Evolutionary conservation across 2,888 invertebrate species (phyloP).

Genomic region (Leptopilina myrica): DNA sequence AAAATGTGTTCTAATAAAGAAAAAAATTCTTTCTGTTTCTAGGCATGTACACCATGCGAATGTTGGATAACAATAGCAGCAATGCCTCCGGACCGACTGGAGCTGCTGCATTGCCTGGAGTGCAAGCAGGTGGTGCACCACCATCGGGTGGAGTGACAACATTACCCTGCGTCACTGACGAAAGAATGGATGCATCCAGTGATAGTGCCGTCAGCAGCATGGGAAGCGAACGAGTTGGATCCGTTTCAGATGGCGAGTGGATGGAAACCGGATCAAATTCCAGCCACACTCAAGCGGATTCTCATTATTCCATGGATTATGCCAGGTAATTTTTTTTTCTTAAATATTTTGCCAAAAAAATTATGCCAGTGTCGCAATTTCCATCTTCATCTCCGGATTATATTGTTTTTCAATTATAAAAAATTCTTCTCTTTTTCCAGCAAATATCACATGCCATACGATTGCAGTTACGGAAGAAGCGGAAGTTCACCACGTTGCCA

Average conservation of each 20-base stretch:
- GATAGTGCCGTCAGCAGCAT: slow-evolving; percentile 96
- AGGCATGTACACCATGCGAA: slow-evolving; percentile 94
- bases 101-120: slow-evolving; percentile 67
- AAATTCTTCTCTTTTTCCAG: slow-evolving; percentile 67
- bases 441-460: slow-evolving; percentile 85
- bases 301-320: slow-evolving; percentile 86
- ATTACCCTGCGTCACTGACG: slow-evolving; percentile 74
- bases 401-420: no score
- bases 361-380: no score
- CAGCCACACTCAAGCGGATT: slow-evolving; percentile 80
- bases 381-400: no score
- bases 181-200: slow-evolving; percentile 90
- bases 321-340: slow-evolving; percentile 65
- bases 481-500: slow-evolving; percentile 76
- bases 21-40: slow-evolving; percentile 58
- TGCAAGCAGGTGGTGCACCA: slow-evolving; percentile 74
- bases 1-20: neutral
- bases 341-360: no score
- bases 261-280: slow-evolving; percentile 92
- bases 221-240: slow-evolving; percentile 93
- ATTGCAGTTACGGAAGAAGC: slow-evolving; percentile 81
- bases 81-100: slow-evolving; percentile 71
- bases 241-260: slow-evolving; percentile 93
- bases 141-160: slow-evolving; percentile 74
- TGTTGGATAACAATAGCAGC: slow-evolving; percentile 82